Percentiles rank a stretch among this genome's conserved stretches.
phyloP scores from a whole-genome alignment of 2,797 vertebrate genomes.

The Parauchenoglanis ngamensis region DNA sequence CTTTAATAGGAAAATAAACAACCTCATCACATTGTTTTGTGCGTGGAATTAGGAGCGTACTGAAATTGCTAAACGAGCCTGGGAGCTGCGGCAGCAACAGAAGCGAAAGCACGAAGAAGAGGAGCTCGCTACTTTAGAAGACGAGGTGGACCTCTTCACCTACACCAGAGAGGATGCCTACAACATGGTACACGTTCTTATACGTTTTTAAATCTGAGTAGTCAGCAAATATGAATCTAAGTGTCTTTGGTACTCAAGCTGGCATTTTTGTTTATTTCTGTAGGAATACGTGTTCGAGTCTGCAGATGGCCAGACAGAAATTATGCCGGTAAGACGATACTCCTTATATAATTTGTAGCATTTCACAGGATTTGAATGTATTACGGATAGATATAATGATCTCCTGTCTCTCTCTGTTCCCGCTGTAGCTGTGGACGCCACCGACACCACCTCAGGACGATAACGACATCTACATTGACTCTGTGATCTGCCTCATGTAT shows the following conservation, averaged over 20 bases:
- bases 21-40: not conserved
- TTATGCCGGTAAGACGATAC: constrained; percentile 86
- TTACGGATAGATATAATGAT: not conserved
- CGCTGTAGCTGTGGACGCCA: constrained; percentile 88
- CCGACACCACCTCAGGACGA: constrained; percentile 93
- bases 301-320: constrained; percentile 88
- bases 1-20: not conserved
- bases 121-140: constrained; percentile 76
- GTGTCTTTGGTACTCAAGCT: not conserved
- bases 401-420: not conserved
- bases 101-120: constrained; percentile 79
- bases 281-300: constrained; percentile 92
- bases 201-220: not conserved
- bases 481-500: constrained; percentile 93
- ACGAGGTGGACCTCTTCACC: constrained; percentile 88
- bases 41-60: constrained; percentile 72
- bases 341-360: not conserved
- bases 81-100: constrained; percentile 84
- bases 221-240: not conserved
- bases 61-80: constrained; percentile 80
- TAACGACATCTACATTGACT: constrained; percentile 92
- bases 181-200: constrained; percentile 81
- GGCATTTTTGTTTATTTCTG: constrained; percentile 9
- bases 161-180: constrained; percentile 93
- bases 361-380: not conserved